Evolutionary conservation across 2,797 vertebrate species (phyloP), one percentile per base, ranked within the genome.

Genomic region (Gymnoscopelus braueri): DNA sequence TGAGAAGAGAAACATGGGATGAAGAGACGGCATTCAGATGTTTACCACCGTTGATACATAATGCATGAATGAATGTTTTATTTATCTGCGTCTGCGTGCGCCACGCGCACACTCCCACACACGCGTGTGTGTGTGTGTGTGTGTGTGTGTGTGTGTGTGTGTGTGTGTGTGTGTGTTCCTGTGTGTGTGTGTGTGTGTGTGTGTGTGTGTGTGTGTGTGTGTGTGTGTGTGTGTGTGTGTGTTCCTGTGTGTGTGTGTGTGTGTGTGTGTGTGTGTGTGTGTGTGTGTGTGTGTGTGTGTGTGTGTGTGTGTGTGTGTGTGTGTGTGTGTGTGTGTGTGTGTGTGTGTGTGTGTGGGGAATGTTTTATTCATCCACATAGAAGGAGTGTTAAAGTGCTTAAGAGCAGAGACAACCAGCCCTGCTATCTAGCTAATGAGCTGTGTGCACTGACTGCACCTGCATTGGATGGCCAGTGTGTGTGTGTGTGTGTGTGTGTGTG

Each of bases 51-150:
- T 67, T 23, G 66, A 47, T 49, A 10, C 9, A 49, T 78, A 80
- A 82, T 71, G 79, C 60, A 76, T 68, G 52, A 56, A 80, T 77
- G 64, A 29, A 82, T 81, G 69, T 83, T 85, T 79, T 78, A 83
- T 81, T 66, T 71, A 67, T 74, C 52, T n/a, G 9, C 51, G 15
- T 15, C n/a, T n/a, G 44, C 11, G 63, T 32, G 51, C 54, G 4
- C 19, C 57, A 54, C 39, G 55, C 24, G 47, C 63, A 60, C 24
- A 59, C 14, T 53, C 4, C 11, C 13, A 55, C 13, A 32, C 44
- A 13, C 23, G 26, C 24, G 7, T 13, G 15, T 12, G 13, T 10
- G 2, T 49, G 53, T 59, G 12, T 55, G 53, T 32, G 26, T 29
- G 35, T 29, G 63, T 56, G 39, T 59, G 11, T 52, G 15, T 59